phyloP scores from a whole-genome alignment of 2,888 invertebrate genomes.

The Lamellibrachia columna region DNA sequence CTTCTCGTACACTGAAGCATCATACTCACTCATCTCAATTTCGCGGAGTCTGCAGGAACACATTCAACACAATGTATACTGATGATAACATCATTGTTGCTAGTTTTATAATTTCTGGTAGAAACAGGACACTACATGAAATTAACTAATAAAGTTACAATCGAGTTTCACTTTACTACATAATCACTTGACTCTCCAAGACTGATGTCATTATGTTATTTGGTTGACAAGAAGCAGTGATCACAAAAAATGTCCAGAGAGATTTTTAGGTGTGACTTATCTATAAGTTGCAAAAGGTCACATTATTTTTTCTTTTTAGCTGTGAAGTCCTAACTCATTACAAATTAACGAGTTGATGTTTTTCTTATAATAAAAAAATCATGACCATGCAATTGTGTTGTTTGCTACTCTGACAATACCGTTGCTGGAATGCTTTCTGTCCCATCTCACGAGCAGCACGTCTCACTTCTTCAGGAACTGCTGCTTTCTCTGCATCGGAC shows the following conservation, averaged over 20 bases:
- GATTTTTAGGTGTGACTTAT: background rate
- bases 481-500: slow-evolving; percentile 89
- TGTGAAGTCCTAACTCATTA: too few relatives aligned
- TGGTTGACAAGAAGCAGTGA: background rate
- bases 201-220: background rate
- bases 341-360: too few relatives aligned
- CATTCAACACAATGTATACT: background rate
- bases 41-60: slow-evolving; percentile 76
- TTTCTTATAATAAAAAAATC: too few relatives aligned
- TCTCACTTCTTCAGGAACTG: slow-evolving; percentile 81
- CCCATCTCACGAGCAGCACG: slow-evolving; percentile 94
- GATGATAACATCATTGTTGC: background rate
- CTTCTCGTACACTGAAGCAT: slow-evolving; percentile 85
- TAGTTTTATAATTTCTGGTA: background rate
- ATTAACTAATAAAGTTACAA: background rate
- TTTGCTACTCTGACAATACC: slow-evolving; percentile 35
- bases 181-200: background rate
- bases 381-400: background rate
- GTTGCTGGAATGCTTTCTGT: slow-evolving; percentile 84
- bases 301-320: too few relatives aligned
- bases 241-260: background rate
- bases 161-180: background rate
- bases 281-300: too few relatives aligned
- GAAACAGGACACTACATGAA: background rate
- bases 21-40: slow-evolving; percentile 94